Percentiles rank a stretch among this genome's conserved stretches.
Conservation (phyloP, 1,140 invertebrate species). For the Drosophila trapezifrons region DNA sequence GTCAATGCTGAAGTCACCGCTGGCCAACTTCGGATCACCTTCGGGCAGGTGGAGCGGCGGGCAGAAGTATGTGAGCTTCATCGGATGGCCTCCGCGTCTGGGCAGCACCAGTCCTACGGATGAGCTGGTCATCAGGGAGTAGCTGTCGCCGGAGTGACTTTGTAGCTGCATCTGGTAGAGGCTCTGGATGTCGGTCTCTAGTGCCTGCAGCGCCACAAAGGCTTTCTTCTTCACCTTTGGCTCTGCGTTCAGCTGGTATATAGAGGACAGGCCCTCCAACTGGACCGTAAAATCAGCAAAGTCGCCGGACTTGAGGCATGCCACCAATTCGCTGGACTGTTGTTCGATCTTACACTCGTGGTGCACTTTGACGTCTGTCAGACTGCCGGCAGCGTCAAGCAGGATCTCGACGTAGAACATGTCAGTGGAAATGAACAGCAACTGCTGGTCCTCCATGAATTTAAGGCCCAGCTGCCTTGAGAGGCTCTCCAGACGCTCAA, state of each 20-base stretch:
- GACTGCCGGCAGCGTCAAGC: slow-evolving; percentile 91
- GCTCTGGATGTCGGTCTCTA: slow-evolving; percentile 95
- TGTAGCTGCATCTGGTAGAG: slow-evolving; percentile 90
- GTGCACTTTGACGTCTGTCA: slow-evolving; percentile 93
- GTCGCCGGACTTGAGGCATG: slow-evolving; percentile 91
- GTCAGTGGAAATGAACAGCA: slow-evolving; percentile 95
- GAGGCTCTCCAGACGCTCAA: slow-evolving; percentile 95
- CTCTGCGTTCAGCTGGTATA: slow-evolving; percentile 97
- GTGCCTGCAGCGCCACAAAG: slow-evolving; percentile 94
- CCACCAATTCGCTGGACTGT: slow-evolving; percentile 89
- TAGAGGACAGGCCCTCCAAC: slow-evolving; percentile 94
- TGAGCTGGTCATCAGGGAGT: slow-evolving; percentile 94
- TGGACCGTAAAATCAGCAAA: slow-evolving; percentile 97
- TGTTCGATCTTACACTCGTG: slow-evolving; percentile 85
- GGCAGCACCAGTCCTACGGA: slow-evolving; percentile 93
- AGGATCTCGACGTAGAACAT: slow-evolving; percentile 98
- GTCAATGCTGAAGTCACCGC: slow-evolving; percentile 60
- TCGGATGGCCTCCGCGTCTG: slow-evolving; percentile 93
- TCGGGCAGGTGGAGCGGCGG: slow-evolving; percentile 61
- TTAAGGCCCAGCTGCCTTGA: slow-evolving; percentile 91
- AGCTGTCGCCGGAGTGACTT: slow-evolving; percentile 87
- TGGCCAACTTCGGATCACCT: slow-evolving; percentile 24
- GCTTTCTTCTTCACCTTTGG: slow-evolving; percentile 97
- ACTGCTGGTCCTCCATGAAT: slow-evolving; percentile 79
- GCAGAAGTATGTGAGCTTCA: slow-evolving; percentile 97